These are phyloP conservation scores for Pachycephala philippinensis DNA, from an alignment of 2,113 vertebrate genomes.

Conservation along the genomic window DNA sequence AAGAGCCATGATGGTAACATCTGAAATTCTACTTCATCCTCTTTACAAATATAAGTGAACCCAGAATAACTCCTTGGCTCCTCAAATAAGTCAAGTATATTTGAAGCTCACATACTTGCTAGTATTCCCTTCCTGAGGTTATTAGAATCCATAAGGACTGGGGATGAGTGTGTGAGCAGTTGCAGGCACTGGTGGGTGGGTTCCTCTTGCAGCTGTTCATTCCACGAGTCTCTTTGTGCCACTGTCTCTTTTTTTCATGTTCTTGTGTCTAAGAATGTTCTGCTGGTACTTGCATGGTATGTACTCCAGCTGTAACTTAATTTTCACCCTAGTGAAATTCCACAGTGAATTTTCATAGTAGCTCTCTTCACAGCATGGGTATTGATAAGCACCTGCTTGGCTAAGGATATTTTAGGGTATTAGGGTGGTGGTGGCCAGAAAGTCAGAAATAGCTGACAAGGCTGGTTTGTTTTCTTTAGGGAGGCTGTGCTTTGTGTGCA, in stretches of 20 bases:
- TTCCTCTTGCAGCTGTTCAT: constrained; percentile 63
- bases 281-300: constrained; percentile 25
- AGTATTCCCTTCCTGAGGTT: background rate
- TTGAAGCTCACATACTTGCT: background rate
- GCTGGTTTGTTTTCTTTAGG: background rate
- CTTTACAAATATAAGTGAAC: background rate
- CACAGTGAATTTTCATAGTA: background rate
- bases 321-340: background rate
- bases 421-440: background rate
- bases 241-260: background rate
- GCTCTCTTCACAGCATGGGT: background rate
- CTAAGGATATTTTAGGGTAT: background rate
- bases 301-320: constrained; percentile 5
- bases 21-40: background rate
- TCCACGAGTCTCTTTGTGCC: constrained; percentile 45
- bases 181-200: background rate
- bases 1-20: background rate
- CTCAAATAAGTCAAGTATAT: background rate
- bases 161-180: background rate
- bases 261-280: constrained; percentile 42
- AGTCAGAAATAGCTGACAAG: background rate
- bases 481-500: background rate
- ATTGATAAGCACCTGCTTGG: constrained; percentile 5
- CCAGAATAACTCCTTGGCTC: background rate
- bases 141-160: background rate